Evolutionary conservation across 2,113 vertebrate species (phyloP), one percentile per base, ranked within the genome.

Genomic region (Cynocephalus volans): DNA sequence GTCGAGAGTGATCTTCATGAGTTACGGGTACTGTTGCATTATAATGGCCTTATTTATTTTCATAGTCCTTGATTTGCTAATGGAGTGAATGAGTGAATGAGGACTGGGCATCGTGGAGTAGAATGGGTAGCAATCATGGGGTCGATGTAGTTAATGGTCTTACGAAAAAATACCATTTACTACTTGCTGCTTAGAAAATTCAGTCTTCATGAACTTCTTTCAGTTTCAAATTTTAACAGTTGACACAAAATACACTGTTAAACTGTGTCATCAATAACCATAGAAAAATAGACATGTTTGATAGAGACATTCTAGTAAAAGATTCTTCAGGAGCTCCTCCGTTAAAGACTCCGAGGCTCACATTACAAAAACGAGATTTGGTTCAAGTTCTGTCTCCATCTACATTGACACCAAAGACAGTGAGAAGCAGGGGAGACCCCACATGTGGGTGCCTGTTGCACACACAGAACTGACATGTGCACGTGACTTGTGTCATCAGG

Each of bases 271-370:
- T 98, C 98, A 98, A 95, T 97, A 98, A 95, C 97, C 97, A 98
- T 99, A 99, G 98, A 99, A 99, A 99, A 99, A 99, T 99, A 99
- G 98, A 99, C 98, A 94, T 97, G 98, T 99, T 98, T 98, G 97
- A 97, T 97, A 96, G 98, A 98, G 98, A 98, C 98, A 97, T 97
- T 98, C 98, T 98, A 98, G 98, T 97, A 98, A 98, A 99, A 99
- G 98, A 96, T 98, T 98, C 96, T 95, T 4, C 11, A 94, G 98
- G 98, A 98, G 97, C 97, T 98, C 97, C 96, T 83, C 1, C 0
- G 92, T 83, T 97, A 98, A 98, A 98, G 98, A 97, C 95, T 92
- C 93, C 95, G 97, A 98, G 98, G 98, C 98, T 98, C 98, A 97
- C 96, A 36, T 98, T 98, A 98, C 98, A 98, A 99, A 98, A 98